Base-by-base conservation (phyloP, 1,140 invertebrate species). In the Zaprionus tsacasi region DNA sequence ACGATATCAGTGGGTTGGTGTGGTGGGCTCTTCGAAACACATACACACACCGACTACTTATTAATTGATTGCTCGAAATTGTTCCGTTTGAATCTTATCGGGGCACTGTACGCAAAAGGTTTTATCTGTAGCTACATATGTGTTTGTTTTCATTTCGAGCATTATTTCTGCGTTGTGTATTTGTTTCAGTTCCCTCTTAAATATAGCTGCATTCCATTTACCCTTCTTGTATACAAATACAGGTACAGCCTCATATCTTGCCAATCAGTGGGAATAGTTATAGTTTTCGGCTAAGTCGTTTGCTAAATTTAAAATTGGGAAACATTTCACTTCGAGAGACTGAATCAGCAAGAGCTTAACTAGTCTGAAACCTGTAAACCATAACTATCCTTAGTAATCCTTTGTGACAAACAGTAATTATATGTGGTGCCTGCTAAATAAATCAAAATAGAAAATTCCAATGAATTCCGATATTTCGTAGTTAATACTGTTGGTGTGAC, bases 21-120 rank as follows among this genome's bases (percentile, higher is more conserved):
- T 56, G 58, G 25, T 45, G n/a, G 33, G 35, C 27, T 40, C 63
- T 43, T 21, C 52, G 15, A 25, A 3, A 43, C 40, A 48, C 45
- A 17, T 6, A 50, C 45, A 50, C 63, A 58, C 79, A 69, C 25
- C 70, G 35, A 38, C 63, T 77, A 50, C 45, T 50, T 50, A 89
- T 88, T 89, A 88, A 88, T 88, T 88, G 83, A 88, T 88, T 87
- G 74, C 82, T 81, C 64, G 67, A 71, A 82, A 88, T 82, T 87
- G 77, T 78, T 77, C 60, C 67, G 43, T 54, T 50, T 60, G 27
- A 61, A 61, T 67, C 66, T 78, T 78, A 79, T 79, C 77, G 43
- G 40, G 2, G 56, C 21, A 52, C 21, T 35, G 67, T 81, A 78
- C 61, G 70, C 76, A 85, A 88, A 88, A 80, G 70, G 56, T 71